Evolutionary conservation across 2,888 invertebrate genomes (phyloP).

Genomic region (Ischnus inquisitorius): DNA sequence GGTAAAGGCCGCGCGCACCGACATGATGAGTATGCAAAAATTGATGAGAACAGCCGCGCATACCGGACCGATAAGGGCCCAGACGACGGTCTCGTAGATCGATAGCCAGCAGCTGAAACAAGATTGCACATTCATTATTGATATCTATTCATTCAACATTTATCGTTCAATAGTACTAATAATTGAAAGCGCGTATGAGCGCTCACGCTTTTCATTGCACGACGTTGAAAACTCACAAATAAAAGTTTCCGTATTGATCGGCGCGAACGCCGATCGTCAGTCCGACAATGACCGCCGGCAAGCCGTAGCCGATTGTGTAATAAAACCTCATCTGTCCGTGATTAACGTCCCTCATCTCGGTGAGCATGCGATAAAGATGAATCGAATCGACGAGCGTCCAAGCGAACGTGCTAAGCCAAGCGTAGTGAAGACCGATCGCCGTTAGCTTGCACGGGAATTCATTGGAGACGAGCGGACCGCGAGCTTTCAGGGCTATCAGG

Average conservation of each 20-base stretch:
- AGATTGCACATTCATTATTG: conserved; percentile 32
- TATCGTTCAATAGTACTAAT: no score
- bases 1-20: conserved; percentile 96
- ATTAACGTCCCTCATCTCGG: conserved; percentile 98
- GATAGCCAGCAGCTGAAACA: conserved; percentile 96
- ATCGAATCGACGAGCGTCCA: conserved; percentile 97
- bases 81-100: conserved; percentile 96
- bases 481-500: conserved; percentile 94
- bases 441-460: conserved; percentile 96
- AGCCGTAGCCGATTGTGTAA: conserved; percentile 96
- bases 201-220: no score
- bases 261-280: conserved; percentile 96
- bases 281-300: conserved; percentile 96
- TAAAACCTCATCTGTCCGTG: conserved; percentile 97
- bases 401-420: conserved; percentile 95
- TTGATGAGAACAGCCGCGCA: conserved; percentile 92
- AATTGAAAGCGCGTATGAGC: no score
- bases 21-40: conserved; percentile 92
- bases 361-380: conserved; percentile 96
- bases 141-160: no score
- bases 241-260: conserved; percentile 97
- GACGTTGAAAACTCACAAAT: conserved; percentile 90
- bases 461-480: conserved; percentile 92
- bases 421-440: conserved; percentile 96
- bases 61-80: conserved; percentile 97